These are phyloP conservation scores for Tyto alba DNA, from an alignment of 2,113 vertebrate genomes.

Conservation along the genomic window DNA sequence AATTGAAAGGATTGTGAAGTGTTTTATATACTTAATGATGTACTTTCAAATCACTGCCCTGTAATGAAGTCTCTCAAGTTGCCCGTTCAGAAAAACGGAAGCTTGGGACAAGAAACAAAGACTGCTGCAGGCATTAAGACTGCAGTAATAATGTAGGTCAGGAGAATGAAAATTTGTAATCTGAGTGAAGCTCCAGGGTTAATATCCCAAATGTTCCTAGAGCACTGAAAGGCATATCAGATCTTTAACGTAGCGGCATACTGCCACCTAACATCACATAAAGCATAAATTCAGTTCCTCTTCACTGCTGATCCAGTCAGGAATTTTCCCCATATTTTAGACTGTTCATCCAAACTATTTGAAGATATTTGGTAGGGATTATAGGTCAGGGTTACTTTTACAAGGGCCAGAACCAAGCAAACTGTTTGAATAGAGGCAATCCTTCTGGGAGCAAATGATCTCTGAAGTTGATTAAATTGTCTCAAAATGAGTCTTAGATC, in stretches of 20 bases:
- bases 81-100: not conserved
- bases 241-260: not conserved
- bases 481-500: not conserved
- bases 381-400: not conserved
- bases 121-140: not conserved
- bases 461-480: not conserved
- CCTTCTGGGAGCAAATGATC: rapidly evolving
- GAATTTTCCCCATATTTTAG: not conserved
- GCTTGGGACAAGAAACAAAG: not conserved
- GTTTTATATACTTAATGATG: not conserved
- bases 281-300: not conserved
- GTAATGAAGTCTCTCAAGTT: not conserved
- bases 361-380: not conserved
- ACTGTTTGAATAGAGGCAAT: not conserved
- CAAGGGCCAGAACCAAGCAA: not conserved
- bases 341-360: not conserved
- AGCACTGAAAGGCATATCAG: not conserved
- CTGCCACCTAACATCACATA: constrained; percentile 51
- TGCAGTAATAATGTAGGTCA: not conserved
- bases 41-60: not conserved
- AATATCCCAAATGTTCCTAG: not conserved
- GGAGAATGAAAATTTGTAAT: not conserved
- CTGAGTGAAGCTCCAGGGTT: not conserved
- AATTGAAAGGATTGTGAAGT: not conserved
- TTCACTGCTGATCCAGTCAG: not conserved